Percentiles rank a stretch among this genome's conserved stretches.
These are phyloP conservation scores for Episyrphus balteatus DNA, from an alignment of 1,140 invertebrate genomes.

Conservation along the genomic window DNA sequence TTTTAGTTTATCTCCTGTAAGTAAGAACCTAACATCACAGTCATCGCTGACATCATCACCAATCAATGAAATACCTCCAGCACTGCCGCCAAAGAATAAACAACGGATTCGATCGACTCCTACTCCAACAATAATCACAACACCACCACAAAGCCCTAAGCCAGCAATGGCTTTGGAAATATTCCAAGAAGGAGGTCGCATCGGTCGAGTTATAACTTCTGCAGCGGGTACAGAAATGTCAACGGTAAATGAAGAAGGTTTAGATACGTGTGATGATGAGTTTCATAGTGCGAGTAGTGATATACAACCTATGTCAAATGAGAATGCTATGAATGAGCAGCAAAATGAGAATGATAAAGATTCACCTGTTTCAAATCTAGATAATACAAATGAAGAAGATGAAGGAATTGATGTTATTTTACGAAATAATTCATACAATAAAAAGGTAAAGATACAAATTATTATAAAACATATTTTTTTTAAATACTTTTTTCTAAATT, in stretches of 20 bases:
- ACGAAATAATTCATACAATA: slow-evolving; percentile 21
- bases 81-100: slow-evolving; percentile 60
- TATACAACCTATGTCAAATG: not conserved
- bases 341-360: not conserved
- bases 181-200: not conserved
- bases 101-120: slow-evolving; percentile 15
- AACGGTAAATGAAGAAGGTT: slow-evolving; percentile 13
- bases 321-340: not conserved
- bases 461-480: not conserved
- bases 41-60: slow-evolving; percentile 4
- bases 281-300: not conserved
- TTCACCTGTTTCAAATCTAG: not conserved
- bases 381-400: slow-evolving; percentile 9
- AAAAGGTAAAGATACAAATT: slow-evolving; percentile 1
- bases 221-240: slow-evolving; percentile 10
- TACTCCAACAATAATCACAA: slow-evolving; percentile 21
- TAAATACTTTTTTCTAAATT: not conserved
- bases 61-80: slow-evolving; percentile 49
- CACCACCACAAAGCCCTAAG: slow-evolving; percentile 33
- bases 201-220: slow-evolving; percentile 1
- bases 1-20: slow-evolving; percentile 2
- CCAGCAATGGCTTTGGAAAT: slow-evolving; percentile 6
- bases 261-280: not conserved
- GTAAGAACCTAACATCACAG: not conserved
- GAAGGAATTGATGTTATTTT: slow-evolving; percentile 28